phyloP scores from a whole-genome alignment of 2,888 invertebrate genomes.

The Nebria brevicollis region DNA sequence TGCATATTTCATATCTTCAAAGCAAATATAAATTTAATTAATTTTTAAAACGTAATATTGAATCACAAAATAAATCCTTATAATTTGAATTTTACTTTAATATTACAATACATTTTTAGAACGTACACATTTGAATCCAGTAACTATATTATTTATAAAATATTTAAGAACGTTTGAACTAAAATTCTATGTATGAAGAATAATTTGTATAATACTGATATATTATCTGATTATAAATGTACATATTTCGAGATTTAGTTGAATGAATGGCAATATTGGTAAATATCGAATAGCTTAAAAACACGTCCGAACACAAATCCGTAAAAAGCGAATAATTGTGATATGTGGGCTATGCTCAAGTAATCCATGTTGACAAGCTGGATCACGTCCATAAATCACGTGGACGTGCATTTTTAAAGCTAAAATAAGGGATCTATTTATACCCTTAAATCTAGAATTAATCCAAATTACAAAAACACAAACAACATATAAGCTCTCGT shows the following conservation, averaged over 20 bases:
- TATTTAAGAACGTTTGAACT: too few species aligned
- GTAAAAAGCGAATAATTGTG: slow-evolving; percentile 30
- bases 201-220: too few species aligned
- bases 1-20: background rate
- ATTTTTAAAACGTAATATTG: background rate
- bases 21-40: slow-evolving; percentile 16
- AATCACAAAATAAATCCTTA: background rate
- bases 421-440: slow-evolving; percentile 1
- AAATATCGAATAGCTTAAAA: slow-evolving; percentile 8
- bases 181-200: too few species aligned
- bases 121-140: too few species aligned
- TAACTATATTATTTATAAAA: too few species aligned
- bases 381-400: slow-evolving; percentile 13
- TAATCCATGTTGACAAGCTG: slow-evolving; percentile 31
- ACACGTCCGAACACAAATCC: slow-evolving; percentile 25
- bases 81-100: background rate
- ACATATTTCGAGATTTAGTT: background rate
- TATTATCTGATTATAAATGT: background rate
- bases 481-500: background rate
- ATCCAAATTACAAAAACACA: slow-evolving; percentile 10
- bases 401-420: slow-evolving; percentile 5
- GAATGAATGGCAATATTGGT: background rate
- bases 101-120: too few species aligned
- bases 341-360: slow-evolving; percentile 26
- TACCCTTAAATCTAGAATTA: background rate